A percentile compares a stretch with the other conserved stretches of the same genome.
Conservation (phyloP, 1,140 invertebrate species). For the Macrotrachela quadricornifera region DNA sequence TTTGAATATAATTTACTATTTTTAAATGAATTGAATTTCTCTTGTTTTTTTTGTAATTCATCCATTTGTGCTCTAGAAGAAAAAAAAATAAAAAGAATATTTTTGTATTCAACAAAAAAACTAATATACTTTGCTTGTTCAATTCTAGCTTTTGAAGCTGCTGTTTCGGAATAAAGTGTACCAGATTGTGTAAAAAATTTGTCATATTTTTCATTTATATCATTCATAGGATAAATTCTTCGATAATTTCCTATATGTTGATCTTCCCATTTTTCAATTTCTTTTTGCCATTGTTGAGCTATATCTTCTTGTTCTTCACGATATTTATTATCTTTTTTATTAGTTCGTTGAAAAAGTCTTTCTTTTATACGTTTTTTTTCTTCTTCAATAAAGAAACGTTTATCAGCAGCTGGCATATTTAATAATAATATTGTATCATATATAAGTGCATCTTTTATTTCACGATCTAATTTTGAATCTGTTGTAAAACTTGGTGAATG, state of each 20-base stretch:
- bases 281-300: slow-evolving; percentile 27
- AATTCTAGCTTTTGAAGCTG: slow-evolving; percentile 46
- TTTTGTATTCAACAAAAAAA: too few relatives aligned
- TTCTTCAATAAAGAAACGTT: slow-evolving; percentile 43
- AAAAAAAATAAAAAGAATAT: too few relatives aligned
- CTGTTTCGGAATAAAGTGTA: slow-evolving; percentile 53
- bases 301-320: slow-evolving; percentile 27
- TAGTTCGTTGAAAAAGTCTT: slow-evolving; percentile 23
- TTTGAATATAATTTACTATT: slow-evolving; percentile 2
- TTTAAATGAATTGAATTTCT: slow-evolving; percentile 5
- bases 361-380: slow-evolving; percentile 29
- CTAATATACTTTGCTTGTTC: too few relatives aligned
- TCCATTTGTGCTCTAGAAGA: not conserved
- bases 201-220: slow-evolving; percentile 38
- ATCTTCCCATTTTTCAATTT: slow-evolving; percentile 51
- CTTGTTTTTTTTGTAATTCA: slow-evolving; percentile 4
- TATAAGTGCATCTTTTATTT: slow-evolving; percentile 59
- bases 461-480: slow-evolving; percentile 53
- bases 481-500: slow-evolving; percentile 75
- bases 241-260: slow-evolving; percentile 51
- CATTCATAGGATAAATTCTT: slow-evolving; percentile 34
- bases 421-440: slow-evolving; percentile 57
- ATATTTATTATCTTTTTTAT: slow-evolving; percentile 27
- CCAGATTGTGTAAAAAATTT: slow-evolving; percentile 49
- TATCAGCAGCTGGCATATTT: slow-evolving; percentile 55